These are phyloP conservation scores for Seira musarum DNA, from an alignment of 2,888 invertebrate species.

Conservation along the genomic window DNA sequence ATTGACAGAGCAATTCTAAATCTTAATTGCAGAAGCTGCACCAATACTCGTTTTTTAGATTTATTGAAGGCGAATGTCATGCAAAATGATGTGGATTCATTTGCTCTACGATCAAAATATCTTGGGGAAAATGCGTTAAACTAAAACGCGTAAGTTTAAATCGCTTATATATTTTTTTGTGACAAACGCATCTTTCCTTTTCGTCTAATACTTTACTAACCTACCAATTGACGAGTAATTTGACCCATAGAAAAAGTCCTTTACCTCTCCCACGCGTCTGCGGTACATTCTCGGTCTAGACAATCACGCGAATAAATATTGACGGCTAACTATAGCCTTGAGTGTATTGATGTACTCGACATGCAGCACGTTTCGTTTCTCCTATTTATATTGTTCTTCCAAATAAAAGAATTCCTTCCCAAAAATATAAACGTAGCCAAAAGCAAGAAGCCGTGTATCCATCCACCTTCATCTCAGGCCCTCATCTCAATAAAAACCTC, in stretches of 20 bases:
- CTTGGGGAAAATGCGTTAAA: not conserved
- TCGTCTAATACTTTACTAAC: not conserved
- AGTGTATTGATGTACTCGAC: too few species aligned
- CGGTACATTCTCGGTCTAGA: too few species aligned
- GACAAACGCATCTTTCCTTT: not conserved
- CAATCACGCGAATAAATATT: too few species aligned
- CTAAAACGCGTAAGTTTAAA: too few species aligned
- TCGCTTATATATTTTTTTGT: not conserved
- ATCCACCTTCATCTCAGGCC: too few species aligned
- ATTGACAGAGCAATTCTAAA: not conserved
- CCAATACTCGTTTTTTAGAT: not conserved
- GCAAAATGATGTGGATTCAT: not conserved
- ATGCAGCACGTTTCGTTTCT: not conserved
- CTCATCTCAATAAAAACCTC: too few species aligned
- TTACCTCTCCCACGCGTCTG: not conserved
- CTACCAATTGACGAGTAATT: not conserved
- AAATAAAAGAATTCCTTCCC: not conserved
- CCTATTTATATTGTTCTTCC: not conserved
- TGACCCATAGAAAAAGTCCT: not conserved
- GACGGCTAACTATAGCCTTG: not conserved
- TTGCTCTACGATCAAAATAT: not conserved
- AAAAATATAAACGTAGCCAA: not conserved
- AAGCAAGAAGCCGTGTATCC: not conserved
- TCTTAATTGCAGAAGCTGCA: too few species aligned
- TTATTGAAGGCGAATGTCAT: not conserved